Base-by-base conservation (phyloP, 2,888 invertebrate genomes). In the Lithophane ornitopus region DNA sequence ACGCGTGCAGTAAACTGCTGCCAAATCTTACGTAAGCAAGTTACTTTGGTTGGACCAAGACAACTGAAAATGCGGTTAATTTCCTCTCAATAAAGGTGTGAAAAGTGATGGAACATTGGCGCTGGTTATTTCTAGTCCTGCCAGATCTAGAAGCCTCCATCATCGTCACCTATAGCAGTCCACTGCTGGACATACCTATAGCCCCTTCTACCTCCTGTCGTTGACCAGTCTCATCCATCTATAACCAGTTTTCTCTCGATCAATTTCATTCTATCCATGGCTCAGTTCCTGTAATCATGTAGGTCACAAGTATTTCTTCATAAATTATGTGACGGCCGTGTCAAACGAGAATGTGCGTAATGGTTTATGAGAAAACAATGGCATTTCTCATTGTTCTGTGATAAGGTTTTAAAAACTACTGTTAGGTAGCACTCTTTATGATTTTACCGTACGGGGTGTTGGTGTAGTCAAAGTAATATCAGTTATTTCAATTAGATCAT, bases 361-460 rank as follows among this genome's bases (percentile, higher is more conserved):
- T 39, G 26, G 14, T 7, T 41, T 2, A 63, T 52, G n/a, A 28
- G 49, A 65, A 72, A 58, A 80, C 56, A 73, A 44, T 63, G 14
- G 34, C 73, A 39, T 61, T 75, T 26, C 28, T 11, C 49, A 72
- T 80, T 80, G 56, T 80, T 72, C 14, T 58, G 22, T 16, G 74
- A 65, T 58, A 73, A 63, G 62, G 22, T 62, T 52, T 34, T 44
- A 12, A 59, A 62, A 62, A 77, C 39, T 58, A 39, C 22, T 52
- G 73, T 56, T 71, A 80, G 26, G 22, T 56, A 58, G 54, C 49
- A 28, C 16, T 28, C 11, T 71, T 41, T n/a, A 19, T 46, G n/a
- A 39, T 62, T 76, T 56, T 80, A 80, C 71, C 52, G 61, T 79
- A 54, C 7, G 1, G 3, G 7, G 22, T 61, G 68, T 39, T 34